phyloP scores from a whole-genome alignment of 2,888 invertebrate genomes.

The Cephus runcator region DNA sequence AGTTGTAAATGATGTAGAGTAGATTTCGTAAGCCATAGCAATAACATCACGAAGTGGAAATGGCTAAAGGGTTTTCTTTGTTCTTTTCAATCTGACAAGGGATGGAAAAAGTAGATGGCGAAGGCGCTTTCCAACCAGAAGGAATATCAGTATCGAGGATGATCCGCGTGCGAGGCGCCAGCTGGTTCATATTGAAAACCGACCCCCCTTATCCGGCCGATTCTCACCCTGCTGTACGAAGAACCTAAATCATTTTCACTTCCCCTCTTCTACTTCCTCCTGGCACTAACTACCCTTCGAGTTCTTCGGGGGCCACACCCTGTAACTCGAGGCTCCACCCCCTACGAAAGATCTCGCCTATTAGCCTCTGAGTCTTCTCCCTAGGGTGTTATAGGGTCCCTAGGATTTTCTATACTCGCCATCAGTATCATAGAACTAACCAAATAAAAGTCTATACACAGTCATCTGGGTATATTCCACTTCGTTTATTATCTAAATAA shows the following conservation, averaged over 20 bases:
- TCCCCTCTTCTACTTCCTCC: conserved; percentile 39
- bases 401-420: background rate
- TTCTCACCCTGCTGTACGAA: conserved; percentile 26
- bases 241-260: conserved; percentile 53
- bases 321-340: conserved; percentile 54
- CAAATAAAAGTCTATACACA: background rate
- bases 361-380: background rate
- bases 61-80: background rate
- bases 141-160: conserved; percentile 40
- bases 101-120: background rate
- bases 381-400: background rate
- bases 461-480: background rate
- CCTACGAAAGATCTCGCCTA: conserved; percentile 20
- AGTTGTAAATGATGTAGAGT: background rate
- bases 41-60: background rate
- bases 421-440: background rate
- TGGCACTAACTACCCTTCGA: conserved; percentile 50
- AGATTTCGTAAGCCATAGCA: background rate
- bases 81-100: background rate
- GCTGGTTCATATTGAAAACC: conserved; percentile 59
- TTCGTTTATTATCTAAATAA: background rate
- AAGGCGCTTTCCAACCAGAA: background rate
- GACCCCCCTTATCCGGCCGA: conserved; percentile 34
- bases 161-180: conserved; percentile 59
- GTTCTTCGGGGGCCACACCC: conserved; percentile 55